Base-by-base conservation (phyloP, 2,797 vertebrate species). In the Cossypha heuglini region DNA sequence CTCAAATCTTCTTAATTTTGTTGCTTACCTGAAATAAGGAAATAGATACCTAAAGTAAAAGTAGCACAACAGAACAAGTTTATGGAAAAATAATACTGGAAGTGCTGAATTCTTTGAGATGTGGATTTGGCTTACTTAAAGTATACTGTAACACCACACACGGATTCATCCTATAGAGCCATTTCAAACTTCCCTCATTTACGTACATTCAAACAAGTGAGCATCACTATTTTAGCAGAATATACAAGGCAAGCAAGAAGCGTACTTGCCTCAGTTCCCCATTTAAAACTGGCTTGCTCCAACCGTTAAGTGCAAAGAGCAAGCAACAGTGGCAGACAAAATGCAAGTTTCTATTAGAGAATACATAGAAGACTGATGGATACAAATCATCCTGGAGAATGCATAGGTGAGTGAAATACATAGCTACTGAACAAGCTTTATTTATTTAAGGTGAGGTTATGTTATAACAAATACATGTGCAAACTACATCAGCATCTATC, bases 251-350 rank as follows among this genome's bases (percentile, higher is more conserved):
- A 37, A 37, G 37, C 37, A 37, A 37, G 38, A 95, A 92, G 48
- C 81, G 78, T 91, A 79, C 71, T 82, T 3, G 4, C 93, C 86
- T 82, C 92, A 89, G 86, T 72, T 97, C 87, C 55, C 85, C 93
- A 94, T 96, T 82, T 90, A 86, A 96, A 95, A 88, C 88, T 86
- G 90, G 75, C 88, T 91, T 95, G 86, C 90, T 90, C 88, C 93
- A 97, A 92, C 85, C 57, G 24, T 93, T 96, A 97, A 69, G 94
- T 91, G 94, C 92, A 97, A 96, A 96, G 66, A 94, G 52, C 94
- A 96, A 96, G 87, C 72, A 86, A 71, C 69, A 85, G 89, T 62
- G 90, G 91, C 64, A 94, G 48, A 74, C 26, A 96, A 93, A 95
- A 78, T 49, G 20, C 37, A 79, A 79, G 64, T 42, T 90, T 73